These are phyloP conservation scores for Caenorhabditis brenneri DNA, from an alignment of 1,140 invertebrate species.

Conservation along the genomic window DNA sequence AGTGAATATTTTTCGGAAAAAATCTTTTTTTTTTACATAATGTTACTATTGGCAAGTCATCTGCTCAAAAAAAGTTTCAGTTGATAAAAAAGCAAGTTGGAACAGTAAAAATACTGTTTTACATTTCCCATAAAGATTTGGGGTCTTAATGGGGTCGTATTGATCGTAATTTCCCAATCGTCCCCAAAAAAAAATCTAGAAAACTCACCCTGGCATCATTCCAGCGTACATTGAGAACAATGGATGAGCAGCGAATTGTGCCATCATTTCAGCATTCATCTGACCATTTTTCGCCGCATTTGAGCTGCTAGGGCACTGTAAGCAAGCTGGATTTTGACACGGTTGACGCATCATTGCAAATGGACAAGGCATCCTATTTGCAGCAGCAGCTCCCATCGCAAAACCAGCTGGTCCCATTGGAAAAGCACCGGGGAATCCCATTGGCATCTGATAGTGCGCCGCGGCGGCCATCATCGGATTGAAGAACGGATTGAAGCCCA, in stretches of 20 bases:
- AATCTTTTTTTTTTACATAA: no score
- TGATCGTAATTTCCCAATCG: no score
- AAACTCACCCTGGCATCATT: conserved; percentile 52
- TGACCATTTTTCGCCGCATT: conserved; percentile 7
- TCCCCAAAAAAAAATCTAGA: no score
- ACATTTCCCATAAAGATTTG: no score
- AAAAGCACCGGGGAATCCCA: conserved; percentile 36
- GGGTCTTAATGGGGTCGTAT: no score
- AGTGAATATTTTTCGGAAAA: no score
- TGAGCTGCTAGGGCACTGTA: conserved; percentile 51
- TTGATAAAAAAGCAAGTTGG: no score
- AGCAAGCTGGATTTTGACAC: conserved; percentile 46
- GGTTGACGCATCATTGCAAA: conserved; percentile 45
- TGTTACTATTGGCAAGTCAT: no score
- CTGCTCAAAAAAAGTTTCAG: no score
- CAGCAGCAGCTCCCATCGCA: neutral
- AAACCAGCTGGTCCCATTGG: conserved; percentile 6
- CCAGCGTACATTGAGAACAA: conserved; percentile 47
- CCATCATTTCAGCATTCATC: conserved; percentile 31
- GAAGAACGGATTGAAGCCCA: conserved; percentile 35
- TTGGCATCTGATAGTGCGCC: conserved; percentile 50
- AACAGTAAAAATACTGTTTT: no score
- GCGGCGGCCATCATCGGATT: conserved; percentile 40
- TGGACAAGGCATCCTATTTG: conserved; percentile 45
- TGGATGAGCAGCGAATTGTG: conserved; percentile 17